These are phyloP conservation scores for Drosophila kuntzei DNA, from an alignment of 2,888 invertebrate genomes.

Conservation along the genomic window DNA sequence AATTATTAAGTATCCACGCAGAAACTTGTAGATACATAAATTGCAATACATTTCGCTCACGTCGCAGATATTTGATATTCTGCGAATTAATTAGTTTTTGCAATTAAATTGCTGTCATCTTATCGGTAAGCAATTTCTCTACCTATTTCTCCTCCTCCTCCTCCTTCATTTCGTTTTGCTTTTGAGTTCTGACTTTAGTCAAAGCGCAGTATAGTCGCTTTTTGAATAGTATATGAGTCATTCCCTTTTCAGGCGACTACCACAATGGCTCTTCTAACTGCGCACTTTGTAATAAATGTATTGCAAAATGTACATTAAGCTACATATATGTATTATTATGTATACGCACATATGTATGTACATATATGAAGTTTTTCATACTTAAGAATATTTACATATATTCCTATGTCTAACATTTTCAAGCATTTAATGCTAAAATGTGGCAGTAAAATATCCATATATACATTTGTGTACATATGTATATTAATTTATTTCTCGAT, in stretches of 20 bases:
- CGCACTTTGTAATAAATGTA: conserved; percentile 24
- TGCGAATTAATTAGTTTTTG: background rate
- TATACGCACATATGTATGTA: background rate
- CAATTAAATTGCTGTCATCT: background rate
- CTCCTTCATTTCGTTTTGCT: background rate
- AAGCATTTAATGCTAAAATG: no score
- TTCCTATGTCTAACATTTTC: no score
- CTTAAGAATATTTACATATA: background rate
- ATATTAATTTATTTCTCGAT: background rate
- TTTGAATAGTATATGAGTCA: conserved; percentile 26
- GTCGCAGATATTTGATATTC: background rate
- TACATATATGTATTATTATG: background rate
- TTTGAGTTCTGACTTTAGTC: background rate
- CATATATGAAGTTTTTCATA: background rate
- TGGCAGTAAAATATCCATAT: no score
- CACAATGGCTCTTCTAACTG: conserved; percentile 12
- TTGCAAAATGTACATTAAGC: background rate
- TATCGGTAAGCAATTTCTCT: background rate
- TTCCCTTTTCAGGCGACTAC: background rate
- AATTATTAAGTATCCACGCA: no score
- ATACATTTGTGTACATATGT: background rate
- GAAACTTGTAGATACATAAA: no score
- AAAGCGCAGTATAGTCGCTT: background rate
- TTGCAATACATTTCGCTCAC: background rate
- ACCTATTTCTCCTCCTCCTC: background rate